Conservation (phyloP, 92 coral and sea anemone genomes). For the Micromussa lordhowensis region DNA sequence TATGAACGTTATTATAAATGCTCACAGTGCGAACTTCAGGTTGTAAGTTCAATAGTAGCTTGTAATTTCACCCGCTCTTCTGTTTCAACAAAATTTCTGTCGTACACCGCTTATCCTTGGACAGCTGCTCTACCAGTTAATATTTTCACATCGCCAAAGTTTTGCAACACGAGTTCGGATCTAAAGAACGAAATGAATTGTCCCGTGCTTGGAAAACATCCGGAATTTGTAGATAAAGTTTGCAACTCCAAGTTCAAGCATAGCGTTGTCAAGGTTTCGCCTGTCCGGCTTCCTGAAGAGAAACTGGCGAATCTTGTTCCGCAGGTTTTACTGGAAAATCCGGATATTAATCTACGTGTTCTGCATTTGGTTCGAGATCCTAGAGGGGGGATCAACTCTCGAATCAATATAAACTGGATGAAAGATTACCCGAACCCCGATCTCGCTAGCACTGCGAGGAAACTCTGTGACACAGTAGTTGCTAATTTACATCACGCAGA, state of each 20-base stretch:
- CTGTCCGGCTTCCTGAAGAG: conserved; percentile 38
- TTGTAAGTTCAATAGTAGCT: conserved; percentile 42
- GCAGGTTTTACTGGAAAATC: conserved; percentile 57
- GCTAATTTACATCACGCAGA: conserved; percentile 34
- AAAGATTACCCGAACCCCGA: conserved; percentile 48
- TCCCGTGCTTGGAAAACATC: not conserved
- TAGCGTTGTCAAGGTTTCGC: conserved; percentile 64
- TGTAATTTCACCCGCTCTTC: conserved; percentile 58
- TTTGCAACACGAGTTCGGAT: conserved; percentile 4
- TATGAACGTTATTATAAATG: not conserved
- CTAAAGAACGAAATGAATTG: not conserved
- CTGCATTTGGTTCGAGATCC: conserved; percentile 67
- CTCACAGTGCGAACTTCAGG: conserved; percentile 27
- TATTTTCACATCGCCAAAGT: conserved; percentile 23
- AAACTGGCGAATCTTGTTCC: conserved; percentile 47
- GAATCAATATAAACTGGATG: conserved; percentile 48
- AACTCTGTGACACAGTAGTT: conserved; percentile 26
- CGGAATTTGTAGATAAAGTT: conserved; percentile 46
- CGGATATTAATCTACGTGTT: conserved; percentile 28
- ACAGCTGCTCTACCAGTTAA: conserved; percentile 31
- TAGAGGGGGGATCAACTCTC: conserved; percentile 55
- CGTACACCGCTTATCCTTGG: conserved; percentile 10
- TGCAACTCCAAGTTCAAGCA: conserved; percentile 46
- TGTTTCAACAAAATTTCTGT: conserved; percentile 50
- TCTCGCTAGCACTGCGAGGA: not conserved